Percentiles rank a stretch among this genome's conserved stretches.
These are phyloP conservation scores for Nothocercus julius DNA, from an alignment of 2,113 vertebrate genomes.

Conservation along the genomic window DNA sequence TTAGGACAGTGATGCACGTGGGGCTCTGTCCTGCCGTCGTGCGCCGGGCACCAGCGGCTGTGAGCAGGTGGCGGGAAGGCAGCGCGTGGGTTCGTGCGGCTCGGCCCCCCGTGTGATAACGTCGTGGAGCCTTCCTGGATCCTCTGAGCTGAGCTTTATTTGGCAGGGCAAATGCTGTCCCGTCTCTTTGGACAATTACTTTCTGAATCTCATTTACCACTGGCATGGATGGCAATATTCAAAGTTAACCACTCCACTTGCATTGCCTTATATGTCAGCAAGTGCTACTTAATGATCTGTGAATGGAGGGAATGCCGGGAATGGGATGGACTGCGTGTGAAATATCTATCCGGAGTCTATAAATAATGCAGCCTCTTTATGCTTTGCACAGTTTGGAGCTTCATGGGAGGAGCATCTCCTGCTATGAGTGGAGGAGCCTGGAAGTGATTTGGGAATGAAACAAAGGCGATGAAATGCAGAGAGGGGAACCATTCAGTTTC, in stretches of 20 bases:
- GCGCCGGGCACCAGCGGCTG: fast-evolving
- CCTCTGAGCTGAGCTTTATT: background rate
- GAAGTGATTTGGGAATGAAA: conserved; percentile 55
- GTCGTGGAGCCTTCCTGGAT: fast-evolving
- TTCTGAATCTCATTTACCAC: background rate
- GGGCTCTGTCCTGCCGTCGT: fast-evolving
- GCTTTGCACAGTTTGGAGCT: conserved; percentile 51
- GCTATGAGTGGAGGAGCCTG: conserved; percentile 39
- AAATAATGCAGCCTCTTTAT: conserved; percentile 68
- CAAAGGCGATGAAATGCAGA: conserved; percentile 52
- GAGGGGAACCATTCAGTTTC: background rate
- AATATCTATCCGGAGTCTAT: conserved; percentile 64
- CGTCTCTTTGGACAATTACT: background rate
- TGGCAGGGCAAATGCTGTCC: background rate
- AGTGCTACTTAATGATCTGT: conserved; percentile 68
- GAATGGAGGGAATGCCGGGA: conserved; percentile 71
- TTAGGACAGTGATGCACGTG: background rate
- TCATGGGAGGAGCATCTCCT: conserved; percentile 66
- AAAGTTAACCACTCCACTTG: conserved; percentile 51
- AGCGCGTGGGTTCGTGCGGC: fast-evolving
- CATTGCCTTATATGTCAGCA: conserved; percentile 69
- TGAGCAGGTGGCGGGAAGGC: background rate
- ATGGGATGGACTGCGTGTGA: conserved; percentile 40
- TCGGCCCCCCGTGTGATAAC: fast-evolving
- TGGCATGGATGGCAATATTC: conserved; percentile 17